Conservation (phyloP, 1,140 invertebrate genomes). For the Pantala flavescens region DNA sequence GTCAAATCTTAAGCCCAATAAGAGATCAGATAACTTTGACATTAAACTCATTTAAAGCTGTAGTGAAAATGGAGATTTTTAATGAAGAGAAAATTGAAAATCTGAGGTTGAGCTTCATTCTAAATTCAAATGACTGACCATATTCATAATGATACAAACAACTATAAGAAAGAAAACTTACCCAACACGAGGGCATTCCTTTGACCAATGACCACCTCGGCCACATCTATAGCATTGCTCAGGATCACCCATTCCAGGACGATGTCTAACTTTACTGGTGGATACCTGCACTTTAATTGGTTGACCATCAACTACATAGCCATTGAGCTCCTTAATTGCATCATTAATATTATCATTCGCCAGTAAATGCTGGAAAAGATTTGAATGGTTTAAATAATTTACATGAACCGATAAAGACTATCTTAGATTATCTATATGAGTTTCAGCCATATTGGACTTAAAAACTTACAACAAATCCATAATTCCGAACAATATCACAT, state of each 20-base stretch:
- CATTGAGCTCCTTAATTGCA: slow-evolving; percentile 76
- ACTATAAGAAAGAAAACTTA: slow-evolving; percentile 23
- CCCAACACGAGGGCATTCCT: slow-evolving; percentile 63
- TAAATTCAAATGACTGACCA: no score
- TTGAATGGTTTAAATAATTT: neutral
- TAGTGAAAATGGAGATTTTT: no score
- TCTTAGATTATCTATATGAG: no score
- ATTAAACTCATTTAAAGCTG: no score
- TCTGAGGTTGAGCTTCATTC: no score
- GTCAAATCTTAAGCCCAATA: no score
- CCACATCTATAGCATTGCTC: slow-evolving; percentile 88
- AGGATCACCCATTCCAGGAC: slow-evolving; percentile 89
- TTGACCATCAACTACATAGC: slow-evolving; percentile 65
- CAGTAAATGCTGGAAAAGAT: slow-evolving; percentile 51
- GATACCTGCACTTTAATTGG: slow-evolving; percentile 84
- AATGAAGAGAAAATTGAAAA: no score
- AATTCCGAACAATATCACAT: slow-evolving; percentile 83
- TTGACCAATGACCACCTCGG: slow-evolving; percentile 87
- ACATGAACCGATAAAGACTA: slow-evolving; percentile 15
- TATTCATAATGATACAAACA: no score
- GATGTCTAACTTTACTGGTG: slow-evolving; percentile 79
- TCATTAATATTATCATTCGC: slow-evolving; percentile 71
- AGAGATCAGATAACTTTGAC: no score
- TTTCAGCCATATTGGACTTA: neutral
- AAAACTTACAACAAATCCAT: slow-evolving; percentile 63